Conservation (phyloP, 2,113 vertebrate species). For the Crotalus helleri region DNA sequence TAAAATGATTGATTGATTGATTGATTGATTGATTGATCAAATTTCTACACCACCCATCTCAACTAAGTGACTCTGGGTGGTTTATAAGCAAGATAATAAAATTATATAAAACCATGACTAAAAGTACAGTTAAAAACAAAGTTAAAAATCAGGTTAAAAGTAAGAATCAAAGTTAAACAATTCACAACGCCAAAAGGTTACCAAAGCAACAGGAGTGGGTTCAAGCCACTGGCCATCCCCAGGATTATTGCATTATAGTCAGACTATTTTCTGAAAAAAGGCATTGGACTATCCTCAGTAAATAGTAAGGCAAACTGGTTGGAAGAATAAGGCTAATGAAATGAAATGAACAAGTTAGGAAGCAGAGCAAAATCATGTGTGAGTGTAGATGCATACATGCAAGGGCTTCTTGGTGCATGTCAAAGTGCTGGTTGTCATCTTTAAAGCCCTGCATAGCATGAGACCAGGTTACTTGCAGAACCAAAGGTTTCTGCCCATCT, state of each 20-base stretch:
- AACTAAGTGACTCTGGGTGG: neutral
- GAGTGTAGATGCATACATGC: neutral
- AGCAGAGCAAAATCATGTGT: neutral
- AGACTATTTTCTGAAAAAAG: neutral
- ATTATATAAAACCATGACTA: neutral
- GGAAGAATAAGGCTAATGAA: neutral
- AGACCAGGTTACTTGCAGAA: neutral
- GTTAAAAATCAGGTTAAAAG: neutral
- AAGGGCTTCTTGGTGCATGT: neutral
- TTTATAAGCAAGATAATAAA: neutral
- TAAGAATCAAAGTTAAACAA: neutral
- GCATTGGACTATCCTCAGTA: neutral
- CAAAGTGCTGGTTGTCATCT: neutral
- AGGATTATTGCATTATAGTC: neutral
- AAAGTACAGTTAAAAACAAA: neutral
- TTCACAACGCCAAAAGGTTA: neutral
- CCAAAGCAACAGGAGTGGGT: neutral
- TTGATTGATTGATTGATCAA: neutral
- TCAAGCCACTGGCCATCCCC: neutral
- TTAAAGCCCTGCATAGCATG: neutral
- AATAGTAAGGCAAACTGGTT: neutral
- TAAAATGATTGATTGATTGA: neutral
- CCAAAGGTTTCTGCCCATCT: neutral
- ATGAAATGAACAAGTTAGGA: neutral
- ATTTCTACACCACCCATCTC: neutral